phyloP scores from a whole-genome alignment of 2,888 invertebrate genomes.

The Tetragonula carbonaria region DNA sequence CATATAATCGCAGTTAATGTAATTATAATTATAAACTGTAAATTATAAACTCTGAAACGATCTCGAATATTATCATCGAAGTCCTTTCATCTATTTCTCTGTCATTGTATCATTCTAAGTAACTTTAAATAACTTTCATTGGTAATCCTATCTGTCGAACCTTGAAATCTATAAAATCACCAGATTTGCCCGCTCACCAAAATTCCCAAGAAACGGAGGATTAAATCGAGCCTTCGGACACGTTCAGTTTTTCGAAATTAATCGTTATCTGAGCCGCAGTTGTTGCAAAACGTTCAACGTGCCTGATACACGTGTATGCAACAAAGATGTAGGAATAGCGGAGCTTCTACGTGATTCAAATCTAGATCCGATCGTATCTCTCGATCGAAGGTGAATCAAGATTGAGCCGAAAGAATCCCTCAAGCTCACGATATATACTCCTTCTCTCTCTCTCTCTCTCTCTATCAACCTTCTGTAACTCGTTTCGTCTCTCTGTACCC shows the following conservation, averaged over 20 bases:
- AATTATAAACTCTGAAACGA: not conserved
- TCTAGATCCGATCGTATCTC: conserved; percentile 80
- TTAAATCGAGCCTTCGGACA: not conserved
- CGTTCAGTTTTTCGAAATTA: not conserved
- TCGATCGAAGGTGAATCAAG: conserved; percentile 67
- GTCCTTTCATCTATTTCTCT: not conserved
- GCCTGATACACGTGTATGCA: conserved; percentile 43
- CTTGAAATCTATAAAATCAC: too few relatives aligned
- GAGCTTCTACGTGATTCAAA: conserved; percentile 81
- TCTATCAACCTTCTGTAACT: not conserved
- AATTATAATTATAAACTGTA: too few relatives aligned
- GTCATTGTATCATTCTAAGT: not conserved
- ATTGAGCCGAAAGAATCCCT: conserved; percentile 74
- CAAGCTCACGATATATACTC: conserved; percentile 61
- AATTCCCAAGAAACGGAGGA: not conserved
- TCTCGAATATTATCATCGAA: not conserved
- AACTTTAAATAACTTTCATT: not conserved
- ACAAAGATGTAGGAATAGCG: conserved; percentile 30
- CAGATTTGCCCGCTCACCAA: too few relatives aligned
- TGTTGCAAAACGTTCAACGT: conserved; percentile 33
- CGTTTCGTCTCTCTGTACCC: too few relatives aligned
- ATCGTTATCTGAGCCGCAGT: conserved; percentile 28
- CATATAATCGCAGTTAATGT: too few relatives aligned
- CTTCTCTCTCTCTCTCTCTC: not conserved
- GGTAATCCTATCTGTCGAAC: too few relatives aligned